Base-by-base conservation (phyloP, 2,888 invertebrate species). In the Rhyacophila evoluta region DNA sequence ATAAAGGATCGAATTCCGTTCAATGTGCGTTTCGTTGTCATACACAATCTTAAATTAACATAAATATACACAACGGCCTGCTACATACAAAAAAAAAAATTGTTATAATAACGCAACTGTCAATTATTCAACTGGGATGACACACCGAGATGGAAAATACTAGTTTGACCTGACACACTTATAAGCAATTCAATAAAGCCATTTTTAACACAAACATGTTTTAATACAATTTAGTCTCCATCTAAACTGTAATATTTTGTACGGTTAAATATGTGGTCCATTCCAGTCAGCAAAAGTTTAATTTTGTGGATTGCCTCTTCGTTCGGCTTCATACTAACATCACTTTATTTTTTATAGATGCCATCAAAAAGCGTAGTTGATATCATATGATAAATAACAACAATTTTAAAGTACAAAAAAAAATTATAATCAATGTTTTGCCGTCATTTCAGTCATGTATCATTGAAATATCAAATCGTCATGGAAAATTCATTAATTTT, bases 21-120 rank as follows among this genome's bases (percentile, higher is more conserved):
- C 37, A 36, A 36, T 72, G 72, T 72, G 72, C 72, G 72, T 72
- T 72, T 72, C 72, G 72, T 72, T 72, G 72, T 72, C 70, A 11
- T 70, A 33, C 10, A 55, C 55, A 55, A 55, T 55, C 19, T 25
- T 8, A 55, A 19, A 55, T 25, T 55, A 55, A 55, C 55, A 55
- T 36, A 33, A 70, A 70, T 70, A 70, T 70, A 70, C 19, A 70
- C 27, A 70, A 70, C 15, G 36, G 29, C 36, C 70, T 15, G 29
- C 70, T 36, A 70, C 29, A n/a, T 15, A 33, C 29, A 33, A 33
- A 33, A 33, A 4, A 33, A 33, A 33, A 33, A 33, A 4, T 33
- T 33, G 19, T 8, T 19, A 55, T 55, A 55, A 55, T 55, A 55
- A 15, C 8, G 19, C 15, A 55, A 55, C 5, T 25, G 29, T 33